Base-by-base conservation (phyloP, 2,113 vertebrate species). In the Prinia subflava region DNA sequence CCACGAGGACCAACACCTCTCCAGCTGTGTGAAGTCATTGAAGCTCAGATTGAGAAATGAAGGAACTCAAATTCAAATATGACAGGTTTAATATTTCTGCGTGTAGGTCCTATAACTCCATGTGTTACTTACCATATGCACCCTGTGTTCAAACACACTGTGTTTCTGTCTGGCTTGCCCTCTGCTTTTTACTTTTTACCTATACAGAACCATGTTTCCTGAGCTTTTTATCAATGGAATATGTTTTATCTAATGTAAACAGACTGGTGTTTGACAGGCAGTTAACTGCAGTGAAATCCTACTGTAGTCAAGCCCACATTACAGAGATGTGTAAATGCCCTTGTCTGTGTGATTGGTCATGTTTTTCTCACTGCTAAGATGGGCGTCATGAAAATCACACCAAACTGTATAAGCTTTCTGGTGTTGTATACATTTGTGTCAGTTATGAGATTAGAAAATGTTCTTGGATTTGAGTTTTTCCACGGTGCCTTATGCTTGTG, bases 401-500 rank as follows among this genome's bases (percentile, higher is more conserved):
- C 46, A n/a, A 86, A 33, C 46, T 63, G 17, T 46, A 1, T 22
- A 33, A 93, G 20, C 47, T 74, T 47, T 28, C 28, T 81, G 57
- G 13, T 83, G 6, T 55, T 53, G 14, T 69, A 7, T 57, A 22
- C 19, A 5, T 57, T 62, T 64, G 6, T 55, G 50, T 59, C 37
- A 46, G 41, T 62, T 80, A 35, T 33, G 31, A 73, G n/a, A 31
- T 81, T 31, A 89, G 74, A 75, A 74, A 79, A 60, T 33, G 23
- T 74, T 86, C 20, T 63, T 46, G n/a, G 14, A 46, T 57, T 46
- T 76, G 46, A 75, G 60, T 41, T 94, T 94, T 77, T 87, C 24
- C 35, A 27, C 0, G 0, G 33, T 65, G 46, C 63, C 68, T 87
- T 65, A 37, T 0, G 0, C 56, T 62, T 76, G 37, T 23, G 31